These are phyloP conservation scores for Enteromius mattozi DNA, from an alignment of 2,797 vertebrate genomes.

Conservation along the genomic window DNA sequence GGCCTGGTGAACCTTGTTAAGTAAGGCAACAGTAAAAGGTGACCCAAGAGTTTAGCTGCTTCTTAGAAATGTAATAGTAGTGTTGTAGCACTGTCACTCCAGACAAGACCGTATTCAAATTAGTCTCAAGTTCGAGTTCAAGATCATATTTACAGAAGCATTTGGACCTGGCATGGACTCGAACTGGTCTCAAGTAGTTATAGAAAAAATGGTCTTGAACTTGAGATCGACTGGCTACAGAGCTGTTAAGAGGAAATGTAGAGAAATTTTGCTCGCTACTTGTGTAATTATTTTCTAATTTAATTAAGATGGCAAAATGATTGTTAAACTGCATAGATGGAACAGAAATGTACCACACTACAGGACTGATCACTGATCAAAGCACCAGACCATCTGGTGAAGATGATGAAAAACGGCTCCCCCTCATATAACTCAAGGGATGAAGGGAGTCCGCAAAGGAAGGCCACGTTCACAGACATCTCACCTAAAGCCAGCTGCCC, in stretches of 20 bases:
- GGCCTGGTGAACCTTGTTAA: constrained; percentile 24
- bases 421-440: neutral
- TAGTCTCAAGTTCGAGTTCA: neutral
- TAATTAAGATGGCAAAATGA: neutral
- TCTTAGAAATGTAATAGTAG: constrained; percentile 17
- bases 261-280: neutral
- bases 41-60: constrained; percentile 4
- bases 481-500: constrained; percentile 20
- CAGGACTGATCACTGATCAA: neutral
- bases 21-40: constrained; percentile 22
- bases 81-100: neutral
- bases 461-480: neutral
- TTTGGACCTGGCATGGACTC: neutral
- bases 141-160: neutral
- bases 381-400: constrained; percentile 6
- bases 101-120: neutral
- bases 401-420: neutral
- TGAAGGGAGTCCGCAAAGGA: neutral
- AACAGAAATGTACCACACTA: neutral
- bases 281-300: neutral
- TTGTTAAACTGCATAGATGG: neutral
- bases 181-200: neutral
- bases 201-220: neutral
- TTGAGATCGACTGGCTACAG: neutral
- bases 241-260: neutral